Conservation (phyloP, 2,113 vertebrate genomes). For the Microcebus tavaratra region DNA sequence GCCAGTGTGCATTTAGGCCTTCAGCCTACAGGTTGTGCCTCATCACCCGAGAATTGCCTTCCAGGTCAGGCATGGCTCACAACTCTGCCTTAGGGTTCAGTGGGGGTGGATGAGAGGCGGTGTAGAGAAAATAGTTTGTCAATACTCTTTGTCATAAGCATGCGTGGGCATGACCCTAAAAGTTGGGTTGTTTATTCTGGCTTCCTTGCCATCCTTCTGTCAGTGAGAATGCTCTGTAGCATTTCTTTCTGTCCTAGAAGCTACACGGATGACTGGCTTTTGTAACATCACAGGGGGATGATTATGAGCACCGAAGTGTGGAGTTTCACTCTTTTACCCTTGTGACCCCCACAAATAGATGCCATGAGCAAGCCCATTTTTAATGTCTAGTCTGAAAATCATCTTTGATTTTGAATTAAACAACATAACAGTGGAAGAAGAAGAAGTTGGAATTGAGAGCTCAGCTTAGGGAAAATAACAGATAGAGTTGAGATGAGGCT, state of each 20-base stretch:
- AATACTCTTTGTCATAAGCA: neutral
- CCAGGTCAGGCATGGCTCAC: neutral
- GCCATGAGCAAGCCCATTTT: neutral
- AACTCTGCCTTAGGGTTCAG: neutral
- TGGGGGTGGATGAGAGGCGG: neutral
- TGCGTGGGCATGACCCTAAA: neutral
- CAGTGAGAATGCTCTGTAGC: neutral
- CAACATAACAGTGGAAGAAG: neutral
- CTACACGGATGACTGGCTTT: neutral
- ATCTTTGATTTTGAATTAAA: slow-evolving; percentile 37
- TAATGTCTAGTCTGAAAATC: neutral
- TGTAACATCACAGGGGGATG: neutral
- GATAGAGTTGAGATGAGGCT: neutral
- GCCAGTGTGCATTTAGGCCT: neutral
- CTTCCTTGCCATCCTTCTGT: neutral
- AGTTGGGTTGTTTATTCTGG: neutral
- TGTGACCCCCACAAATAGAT: neutral
- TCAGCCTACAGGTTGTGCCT: neutral
- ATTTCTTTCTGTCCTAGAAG: neutral
- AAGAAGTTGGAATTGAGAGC: neutral
- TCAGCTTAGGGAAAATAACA: neutral
- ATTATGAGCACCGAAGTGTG: neutral
- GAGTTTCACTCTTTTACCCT: neutral
- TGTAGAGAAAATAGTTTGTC: neutral
- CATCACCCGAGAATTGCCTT: slow-evolving; percentile 33